Base-by-base conservation (phyloP, 2,797 vertebrate species). In the Cyprinodon diabolis region DNA sequence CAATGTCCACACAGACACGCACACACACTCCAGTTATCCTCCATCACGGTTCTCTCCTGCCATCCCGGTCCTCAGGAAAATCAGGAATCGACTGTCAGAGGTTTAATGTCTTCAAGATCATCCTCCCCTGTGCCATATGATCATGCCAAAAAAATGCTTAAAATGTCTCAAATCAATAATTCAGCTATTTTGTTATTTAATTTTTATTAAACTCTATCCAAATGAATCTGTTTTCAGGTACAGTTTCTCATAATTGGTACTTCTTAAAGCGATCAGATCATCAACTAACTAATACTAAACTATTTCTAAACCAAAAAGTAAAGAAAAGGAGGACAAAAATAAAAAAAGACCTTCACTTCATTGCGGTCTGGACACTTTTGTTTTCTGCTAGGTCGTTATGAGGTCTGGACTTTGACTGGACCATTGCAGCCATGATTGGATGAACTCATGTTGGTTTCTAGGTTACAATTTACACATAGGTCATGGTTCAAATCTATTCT, bases 1-100 rank as follows among this genome's bases (percentile, higher is more conserved):
- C 93, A 95, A 93, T 95, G 94, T 94, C 91, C 91, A 82, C 88
- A 90, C 87, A 91, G 79, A 87, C 83, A 85, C 80, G 84, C 78
- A 47, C 74, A 21, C 62, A 71, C 14, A 45, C 76, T 19, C 74
- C 43, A 13, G n/a, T n/a, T 48, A 45, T 43, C 68, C 68, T 75
- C 68, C 66, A 70, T 79, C 79, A 69, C 54, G 35, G 60, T 67
- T 49, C 81, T 83, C 77, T 75, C 35, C 69, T 69, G 72, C 66
- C 49, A 52, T 72, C 62, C 72, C 63, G 72, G 71, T 80, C 81
- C 23, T 0, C 3, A 30, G 23, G 14, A 66, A 49, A 19, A 25
- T 30, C 65, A 49, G 23, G 8, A 19, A 10, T 66, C 47, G 10
- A 8, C 52, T 54, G 52, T 43, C 60, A 63, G 19, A 14, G 13